Evolutionary conservation across 2,888 invertebrate genomes (phyloP), one percentile per base, ranked within the genome.

Genomic region (Julus scandinavius): DNA sequence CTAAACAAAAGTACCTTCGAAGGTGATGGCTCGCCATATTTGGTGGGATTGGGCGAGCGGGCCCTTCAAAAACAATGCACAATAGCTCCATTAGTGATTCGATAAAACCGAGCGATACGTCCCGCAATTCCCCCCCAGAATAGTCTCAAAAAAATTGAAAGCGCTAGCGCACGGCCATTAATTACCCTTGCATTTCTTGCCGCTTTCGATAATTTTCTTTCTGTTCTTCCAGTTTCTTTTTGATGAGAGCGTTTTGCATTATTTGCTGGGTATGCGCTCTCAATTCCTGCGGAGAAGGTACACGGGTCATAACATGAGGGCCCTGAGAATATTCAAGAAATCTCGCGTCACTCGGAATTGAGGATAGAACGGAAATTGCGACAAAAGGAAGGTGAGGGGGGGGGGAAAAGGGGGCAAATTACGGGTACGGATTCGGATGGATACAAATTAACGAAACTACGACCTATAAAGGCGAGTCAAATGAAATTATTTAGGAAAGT

Each of bases 191-290:
- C 89, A 93, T 92, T 89, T 96, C 96, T 92, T 96, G 96, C 89
- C 96, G 94, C 91, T 96, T 95, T 89, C 96, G 94, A 92, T 94
- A 96, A 92, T 96, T 96, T 92, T 97, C 96, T 88, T 95, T 95
- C 92, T 97, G 97, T 91, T 97, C 97, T 92, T 97, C 97, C 89
- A 97, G 93, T 92, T 97, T 97, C 93, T 96, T 96, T 93, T 97
- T 97, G 91, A 97, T 95, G 91, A 97, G 94, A 20, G 97, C 97
- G 91, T 95, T 95, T 93, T 97, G 97, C 94, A 97, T 95, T 90
- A 97, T 96, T 90, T 95, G 95, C 93, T 97, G 97, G 63, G 97
- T 96, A 93, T 97, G 97, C 90, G 95, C 96, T 89, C 96, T 95
- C 89, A 97, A 93, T 92, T 97, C 97, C 91, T 97, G 95, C 50